Conservation (phyloP, 2,113 vertebrate genomes). For the Ophthalmolycus amberensis region DNA sequence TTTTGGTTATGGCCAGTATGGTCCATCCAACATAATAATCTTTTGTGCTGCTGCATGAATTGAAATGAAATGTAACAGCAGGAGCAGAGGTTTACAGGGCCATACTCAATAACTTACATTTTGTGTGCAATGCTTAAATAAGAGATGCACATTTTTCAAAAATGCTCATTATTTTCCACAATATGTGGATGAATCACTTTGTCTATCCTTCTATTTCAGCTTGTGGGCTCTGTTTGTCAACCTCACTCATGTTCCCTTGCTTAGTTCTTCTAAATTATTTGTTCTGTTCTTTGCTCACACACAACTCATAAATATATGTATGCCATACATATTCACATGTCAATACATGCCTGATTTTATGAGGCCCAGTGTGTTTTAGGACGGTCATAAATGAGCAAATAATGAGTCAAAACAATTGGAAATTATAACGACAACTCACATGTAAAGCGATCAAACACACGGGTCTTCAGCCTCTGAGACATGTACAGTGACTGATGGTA, state of each 20-base stretch:
- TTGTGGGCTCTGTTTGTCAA: not conserved
- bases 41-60: not conserved
- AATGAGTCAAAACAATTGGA: no score
- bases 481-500: no score
- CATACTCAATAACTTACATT: not conserved
- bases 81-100: not conserved
- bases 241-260: not conserved
- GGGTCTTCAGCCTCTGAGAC: no score
- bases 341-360: not conserved
- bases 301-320: not conserved
- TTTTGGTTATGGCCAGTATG: no score
- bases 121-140: not conserved
- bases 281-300: not conserved
- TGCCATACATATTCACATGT: not conserved
- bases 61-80: not conserved
- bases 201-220: not conserved
- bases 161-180: no score
- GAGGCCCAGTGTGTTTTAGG: not conserved
- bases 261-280: not conserved
- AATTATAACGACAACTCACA: no score
- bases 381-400: not conserved
- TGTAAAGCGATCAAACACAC: not conserved
- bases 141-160: no score
- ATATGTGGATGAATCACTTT: not conserved
- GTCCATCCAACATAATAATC: not conserved